These are phyloP conservation scores for Tetranychus piercei DNA, from an alignment of 2,888 invertebrate genomes.

Conservation along the genomic window DNA sequence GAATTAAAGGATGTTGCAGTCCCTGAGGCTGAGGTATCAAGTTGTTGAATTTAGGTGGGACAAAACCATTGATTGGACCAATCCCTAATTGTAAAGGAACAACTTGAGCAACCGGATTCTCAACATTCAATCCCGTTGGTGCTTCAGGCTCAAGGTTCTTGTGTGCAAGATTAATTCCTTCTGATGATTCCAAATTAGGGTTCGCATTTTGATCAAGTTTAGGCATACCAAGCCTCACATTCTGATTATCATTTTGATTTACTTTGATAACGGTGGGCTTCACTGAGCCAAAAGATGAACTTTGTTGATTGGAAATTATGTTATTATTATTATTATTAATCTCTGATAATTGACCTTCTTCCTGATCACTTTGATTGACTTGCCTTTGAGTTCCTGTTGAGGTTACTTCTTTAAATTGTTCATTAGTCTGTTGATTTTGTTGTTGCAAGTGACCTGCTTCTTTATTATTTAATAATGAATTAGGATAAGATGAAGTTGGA, in stretches of 20 bases:
- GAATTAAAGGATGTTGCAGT: not conserved
- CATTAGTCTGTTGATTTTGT: not conserved
- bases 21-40: not conserved
- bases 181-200: too few relatives aligned
- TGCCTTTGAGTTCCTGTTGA: not conserved
- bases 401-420: not conserved
- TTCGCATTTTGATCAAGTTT: too few relatives aligned
- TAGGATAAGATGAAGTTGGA: not conserved
- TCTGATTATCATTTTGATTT: not conserved
- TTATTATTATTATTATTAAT: not conserved
- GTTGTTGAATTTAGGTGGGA: not conserved
- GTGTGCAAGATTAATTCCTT: too few relatives aligned
- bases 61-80: not conserved
- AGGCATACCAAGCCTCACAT: not conserved
- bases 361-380: not conserved
- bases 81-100: not conserved
- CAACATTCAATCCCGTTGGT: not conserved
- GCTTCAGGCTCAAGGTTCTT: not conserved
- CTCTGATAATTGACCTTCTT: not conserved
- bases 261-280: not conserved
- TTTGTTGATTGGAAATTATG: not conserved
- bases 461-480: not conserved
- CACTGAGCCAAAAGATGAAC: not conserved
- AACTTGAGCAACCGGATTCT: slow-evolving; percentile 10
- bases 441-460: slow-evolving; percentile 3